phyloP scores from a whole-genome alignment of 2,888 invertebrate species.

The Hypolimnas misippus region DNA sequence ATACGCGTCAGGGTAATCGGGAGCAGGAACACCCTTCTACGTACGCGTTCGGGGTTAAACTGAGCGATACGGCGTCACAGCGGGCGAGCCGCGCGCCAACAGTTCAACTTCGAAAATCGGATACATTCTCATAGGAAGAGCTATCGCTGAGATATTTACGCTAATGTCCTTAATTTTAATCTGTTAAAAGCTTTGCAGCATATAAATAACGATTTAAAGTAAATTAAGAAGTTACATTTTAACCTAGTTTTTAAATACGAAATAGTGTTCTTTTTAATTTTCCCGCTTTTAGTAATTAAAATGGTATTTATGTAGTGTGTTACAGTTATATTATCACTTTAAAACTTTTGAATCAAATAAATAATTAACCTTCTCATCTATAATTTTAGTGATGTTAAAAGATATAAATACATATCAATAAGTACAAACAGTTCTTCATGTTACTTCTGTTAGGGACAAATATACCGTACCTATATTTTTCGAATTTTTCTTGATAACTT shows the following conservation, averaged over 20 bases:
- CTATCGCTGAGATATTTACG: slow-evolving; percentile 1
- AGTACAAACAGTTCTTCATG: too few relatives aligned
- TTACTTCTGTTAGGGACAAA: too few relatives aligned
- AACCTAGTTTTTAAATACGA: background rate
- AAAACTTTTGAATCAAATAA: background rate
- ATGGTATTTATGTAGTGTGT: too few relatives aligned
- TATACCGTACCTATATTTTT: too few relatives aligned
- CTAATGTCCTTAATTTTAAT: slow-evolving; percentile 12
- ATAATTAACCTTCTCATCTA: background rate
- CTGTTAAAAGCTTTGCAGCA: slow-evolving; percentile 5
- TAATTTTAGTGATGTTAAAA: background rate
- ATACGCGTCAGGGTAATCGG: slow-evolving; percentile 7
- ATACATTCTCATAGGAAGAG: background rate
- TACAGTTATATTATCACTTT: background rate
- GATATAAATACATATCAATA: too few relatives aligned
- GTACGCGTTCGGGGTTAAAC: slow-evolving; percentile 19
- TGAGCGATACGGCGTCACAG: background rate
- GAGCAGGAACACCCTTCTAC: slow-evolving; percentile 19
- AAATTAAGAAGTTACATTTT: slow-evolving; percentile 1
- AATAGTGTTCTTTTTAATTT: background rate
- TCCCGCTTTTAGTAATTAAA: background rate
- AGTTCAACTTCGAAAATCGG: slow-evolving; percentile 16
- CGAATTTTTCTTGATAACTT: too few relatives aligned
- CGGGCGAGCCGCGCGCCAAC: background rate
- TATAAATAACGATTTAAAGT: slow-evolving; percentile 1